phyloP scores from a whole-genome alignment of 2,888 invertebrate species.

The Xestia rhomboidea region DNA sequence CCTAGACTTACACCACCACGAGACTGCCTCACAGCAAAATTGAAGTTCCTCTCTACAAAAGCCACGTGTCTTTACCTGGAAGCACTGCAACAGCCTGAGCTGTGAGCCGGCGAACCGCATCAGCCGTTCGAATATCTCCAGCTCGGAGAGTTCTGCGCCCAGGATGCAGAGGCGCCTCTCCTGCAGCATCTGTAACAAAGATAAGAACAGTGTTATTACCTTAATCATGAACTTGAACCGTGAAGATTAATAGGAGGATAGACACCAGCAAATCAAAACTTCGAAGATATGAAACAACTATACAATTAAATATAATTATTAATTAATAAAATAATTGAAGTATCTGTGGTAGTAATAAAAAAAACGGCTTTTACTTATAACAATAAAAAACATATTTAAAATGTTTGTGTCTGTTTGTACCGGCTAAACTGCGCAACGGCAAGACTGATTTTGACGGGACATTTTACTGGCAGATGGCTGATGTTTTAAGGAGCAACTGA shows the following conservation, averaged over 20 bases:
- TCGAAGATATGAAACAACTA: background rate
- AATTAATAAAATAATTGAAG: no score
- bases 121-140: conserved; percentile 93
- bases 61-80: conserved; percentile 88
- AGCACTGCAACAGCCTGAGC: conserved; percentile 92
- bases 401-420: no score
- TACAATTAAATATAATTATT: no score
- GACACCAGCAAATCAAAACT: background rate
- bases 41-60: background rate
- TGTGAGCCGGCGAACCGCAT: conserved; percentile 93
- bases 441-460: no score
- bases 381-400: no score
- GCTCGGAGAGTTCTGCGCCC: conserved; percentile 92
- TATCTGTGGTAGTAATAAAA: no score
- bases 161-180: conserved; percentile 93
- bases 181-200: conserved; percentile 92
- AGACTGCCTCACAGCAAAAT: background rate
- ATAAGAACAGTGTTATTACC: background rate
- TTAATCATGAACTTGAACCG: background rate
- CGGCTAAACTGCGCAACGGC: no score
- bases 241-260: background rate
- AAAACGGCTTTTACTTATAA: no score
- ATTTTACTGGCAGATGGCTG: no score
- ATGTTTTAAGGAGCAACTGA: no score
- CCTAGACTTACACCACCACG: background rate